These are phyloP conservation scores for Bergia sp. DNA, from an alignment of 92 coral and sea anemone genomes.

Conservation along the genomic window DNA sequence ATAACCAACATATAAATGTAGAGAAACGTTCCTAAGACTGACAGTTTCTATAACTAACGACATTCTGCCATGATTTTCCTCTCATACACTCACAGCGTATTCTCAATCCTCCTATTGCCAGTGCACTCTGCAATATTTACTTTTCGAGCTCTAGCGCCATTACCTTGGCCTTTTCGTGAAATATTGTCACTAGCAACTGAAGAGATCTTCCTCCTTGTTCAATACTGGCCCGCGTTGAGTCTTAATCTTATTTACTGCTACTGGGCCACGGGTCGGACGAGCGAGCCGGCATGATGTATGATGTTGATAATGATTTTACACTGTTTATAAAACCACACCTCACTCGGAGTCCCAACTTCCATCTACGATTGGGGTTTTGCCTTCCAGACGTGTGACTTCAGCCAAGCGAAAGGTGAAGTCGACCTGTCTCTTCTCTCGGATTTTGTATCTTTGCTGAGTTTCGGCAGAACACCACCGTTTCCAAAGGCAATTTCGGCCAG, in stretches of 20 bases:
- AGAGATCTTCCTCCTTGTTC: background rate
- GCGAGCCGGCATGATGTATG: background rate
- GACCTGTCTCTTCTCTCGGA: constrained; percentile 17
- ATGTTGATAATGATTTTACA: background rate
- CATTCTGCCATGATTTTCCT: background rate
- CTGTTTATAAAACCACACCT: background rate
- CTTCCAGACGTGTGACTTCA: constrained; percentile 16
- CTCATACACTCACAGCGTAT: background rate
- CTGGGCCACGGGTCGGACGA: no score
- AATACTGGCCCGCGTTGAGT: background rate
- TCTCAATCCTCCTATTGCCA: background rate
- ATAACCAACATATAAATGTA: background rate
- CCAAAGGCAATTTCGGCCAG: constrained; percentile 82
- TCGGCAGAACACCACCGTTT: constrained; percentile 31
- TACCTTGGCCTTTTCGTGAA: background rate
- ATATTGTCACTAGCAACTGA: background rate
- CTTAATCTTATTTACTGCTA: background rate
- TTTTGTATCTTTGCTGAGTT: background rate
- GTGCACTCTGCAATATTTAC: background rate
- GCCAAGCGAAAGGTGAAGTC: constrained; percentile 9
- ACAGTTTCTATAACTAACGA: background rate
- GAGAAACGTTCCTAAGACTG: background rate
- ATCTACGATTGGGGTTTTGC: background rate
- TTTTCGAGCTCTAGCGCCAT: background rate
- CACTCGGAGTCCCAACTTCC: background rate